Evolutionary conservation across 2,797 vertebrate genomes (phyloP).

Genomic region (Miichthys miiuy): DNA sequence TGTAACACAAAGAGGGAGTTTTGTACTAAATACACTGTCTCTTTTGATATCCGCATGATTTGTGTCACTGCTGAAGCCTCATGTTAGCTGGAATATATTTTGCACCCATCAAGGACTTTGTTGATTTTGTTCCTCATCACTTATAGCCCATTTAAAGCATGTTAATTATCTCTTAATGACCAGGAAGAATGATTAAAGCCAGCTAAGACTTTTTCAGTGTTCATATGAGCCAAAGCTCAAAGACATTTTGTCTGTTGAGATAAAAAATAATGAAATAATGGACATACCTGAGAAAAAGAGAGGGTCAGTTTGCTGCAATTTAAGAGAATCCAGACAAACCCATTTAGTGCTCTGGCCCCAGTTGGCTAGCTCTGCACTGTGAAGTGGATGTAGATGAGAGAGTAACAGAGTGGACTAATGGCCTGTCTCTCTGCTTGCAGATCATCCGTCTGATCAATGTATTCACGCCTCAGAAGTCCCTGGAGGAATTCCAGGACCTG

Average conservation of each 20-base stretch:
- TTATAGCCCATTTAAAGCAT: not conserved
- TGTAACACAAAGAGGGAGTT: not conserved
- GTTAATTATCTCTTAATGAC: not conserved
- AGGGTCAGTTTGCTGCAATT: not conserved
- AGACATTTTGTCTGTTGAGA: slow-evolving; percentile 1
- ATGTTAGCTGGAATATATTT: not conserved
- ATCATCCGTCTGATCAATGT: slow-evolving; percentile 98
- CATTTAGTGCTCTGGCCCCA: slow-evolving; percentile 14
- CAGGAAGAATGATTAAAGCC: no score
- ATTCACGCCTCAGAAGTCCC: slow-evolving; percentile 97
- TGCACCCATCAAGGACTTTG: not conserved
- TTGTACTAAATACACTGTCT: not conserved
- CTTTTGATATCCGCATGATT: not conserved
- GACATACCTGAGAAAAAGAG: slow-evolving; percentile 7
- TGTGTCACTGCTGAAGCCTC: not conserved
- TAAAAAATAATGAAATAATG: not conserved
- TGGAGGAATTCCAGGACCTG: slow-evolving; percentile 99
- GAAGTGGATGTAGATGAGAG: slow-evolving; percentile 54
- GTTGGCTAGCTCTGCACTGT: slow-evolving; percentile 37
- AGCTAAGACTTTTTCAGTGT: no score
- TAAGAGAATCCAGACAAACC: slow-evolving; percentile 24
- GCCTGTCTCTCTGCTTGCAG: slow-evolving; percentile 80
- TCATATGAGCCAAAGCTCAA: slow-evolving; percentile 5
- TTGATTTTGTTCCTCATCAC: not conserved
- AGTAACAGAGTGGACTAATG: slow-evolving; percentile 69